Evolutionary conservation across 2,888 invertebrate genomes (phyloP).

Genomic region (Criorhina ranunculi): DNA sequence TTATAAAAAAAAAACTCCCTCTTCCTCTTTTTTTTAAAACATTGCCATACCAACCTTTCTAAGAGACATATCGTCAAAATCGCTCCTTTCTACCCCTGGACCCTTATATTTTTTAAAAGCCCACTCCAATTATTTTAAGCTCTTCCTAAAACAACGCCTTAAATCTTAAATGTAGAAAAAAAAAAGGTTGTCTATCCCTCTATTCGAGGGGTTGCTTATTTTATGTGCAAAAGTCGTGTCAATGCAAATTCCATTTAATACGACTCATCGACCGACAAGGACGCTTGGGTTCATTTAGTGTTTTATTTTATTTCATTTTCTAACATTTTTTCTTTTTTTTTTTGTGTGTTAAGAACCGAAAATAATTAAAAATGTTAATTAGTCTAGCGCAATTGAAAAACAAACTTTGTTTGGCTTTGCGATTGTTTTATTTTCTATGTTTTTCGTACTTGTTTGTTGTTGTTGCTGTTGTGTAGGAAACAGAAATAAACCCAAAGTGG

Average conservation of each 20-base stretch:
- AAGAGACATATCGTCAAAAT: too few relatives aligned
- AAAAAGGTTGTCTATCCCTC: slow-evolving; percentile 2
- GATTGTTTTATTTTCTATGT: slow-evolving; percentile 24
- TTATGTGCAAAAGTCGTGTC: slow-evolving; percentile 19
- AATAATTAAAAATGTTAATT: slow-evolving; percentile 72
- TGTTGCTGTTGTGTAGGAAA: not conserved
- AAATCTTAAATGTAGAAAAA: not conserved
- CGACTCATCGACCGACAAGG: slow-evolving; percentile 57
- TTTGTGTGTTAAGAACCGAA: slow-evolving; percentile 32
- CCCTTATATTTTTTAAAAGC: too few relatives aligned
- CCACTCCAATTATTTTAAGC: too few relatives aligned
- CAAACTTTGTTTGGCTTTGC: slow-evolving; percentile 54
- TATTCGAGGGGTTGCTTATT: slow-evolving; percentile 8
- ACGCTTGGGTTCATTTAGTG: slow-evolving; percentile 20
- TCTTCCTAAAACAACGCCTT: not conserved
- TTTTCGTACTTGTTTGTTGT: slow-evolving; percentile 2
- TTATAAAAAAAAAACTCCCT: too few relatives aligned
- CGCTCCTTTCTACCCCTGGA: too few relatives aligned
- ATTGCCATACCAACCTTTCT: too few relatives aligned
- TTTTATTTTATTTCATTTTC: slow-evolving; percentile 25
- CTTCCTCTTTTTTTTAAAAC: too few relatives aligned
- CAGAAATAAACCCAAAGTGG: slow-evolving; percentile 33
- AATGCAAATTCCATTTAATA: slow-evolving; percentile 63
- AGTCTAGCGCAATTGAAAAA: slow-evolving; percentile 64
- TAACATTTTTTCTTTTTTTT: not conserved